phyloP scores from a whole-genome alignment of 2,113 vertebrate species.

The Ovibos moschatus region DNA sequence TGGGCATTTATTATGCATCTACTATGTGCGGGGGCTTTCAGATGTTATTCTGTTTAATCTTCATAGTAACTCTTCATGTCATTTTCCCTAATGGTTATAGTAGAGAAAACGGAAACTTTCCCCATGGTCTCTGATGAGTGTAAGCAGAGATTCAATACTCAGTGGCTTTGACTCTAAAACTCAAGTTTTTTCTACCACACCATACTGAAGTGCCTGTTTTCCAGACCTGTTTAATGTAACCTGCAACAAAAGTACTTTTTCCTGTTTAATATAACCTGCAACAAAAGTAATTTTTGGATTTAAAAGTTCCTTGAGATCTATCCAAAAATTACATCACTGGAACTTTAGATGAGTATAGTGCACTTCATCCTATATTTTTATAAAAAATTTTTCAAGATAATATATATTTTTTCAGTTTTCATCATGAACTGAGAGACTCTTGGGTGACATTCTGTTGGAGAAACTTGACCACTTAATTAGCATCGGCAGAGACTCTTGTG shows the following conservation, averaged over 20 bases:
- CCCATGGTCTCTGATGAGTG: neutral
- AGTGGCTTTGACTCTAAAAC: neutral
- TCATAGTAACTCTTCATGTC: neutral
- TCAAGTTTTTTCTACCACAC: neutral
- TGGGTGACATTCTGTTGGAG: neutral
- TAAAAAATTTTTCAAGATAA: neutral
- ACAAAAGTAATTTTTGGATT: neutral
- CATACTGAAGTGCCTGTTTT: neutral
- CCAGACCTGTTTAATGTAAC: neutral
- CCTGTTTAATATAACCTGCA: neutral
- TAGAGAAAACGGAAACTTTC: neutral
- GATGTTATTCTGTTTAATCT: neutral
- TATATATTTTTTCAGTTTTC: neutral
- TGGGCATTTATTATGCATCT: neutral
- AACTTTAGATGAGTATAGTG: neutral
- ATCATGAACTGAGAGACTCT: neutral
- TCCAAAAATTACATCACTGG: neutral
- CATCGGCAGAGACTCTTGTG: neutral
- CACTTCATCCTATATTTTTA: neutral
- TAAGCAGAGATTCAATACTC: neutral
- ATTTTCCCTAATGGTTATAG: neutral
- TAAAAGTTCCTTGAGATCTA: neutral
- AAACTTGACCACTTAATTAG: slow-evolving; percentile 11
- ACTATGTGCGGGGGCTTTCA: neutral
- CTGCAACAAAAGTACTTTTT: neutral